Conservation (phyloP, 2,888 invertebrate species). For the Noctua janthina region DNA sequence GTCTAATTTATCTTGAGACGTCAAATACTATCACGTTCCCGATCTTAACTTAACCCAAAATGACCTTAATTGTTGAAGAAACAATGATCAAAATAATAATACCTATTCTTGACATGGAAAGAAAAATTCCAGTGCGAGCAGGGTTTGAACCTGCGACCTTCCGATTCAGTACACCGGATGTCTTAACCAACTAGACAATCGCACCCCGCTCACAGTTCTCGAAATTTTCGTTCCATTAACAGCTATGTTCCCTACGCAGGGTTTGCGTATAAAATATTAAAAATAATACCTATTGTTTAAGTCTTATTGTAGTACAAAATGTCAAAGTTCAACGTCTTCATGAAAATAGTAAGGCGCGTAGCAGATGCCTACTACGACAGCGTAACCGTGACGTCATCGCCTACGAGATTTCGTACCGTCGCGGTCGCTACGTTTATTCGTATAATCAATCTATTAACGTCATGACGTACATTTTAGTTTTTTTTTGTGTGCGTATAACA, state of each 20-base stretch:
- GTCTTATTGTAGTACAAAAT: neutral
- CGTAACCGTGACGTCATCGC: constrained; percentile 39
- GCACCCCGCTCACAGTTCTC: no score
- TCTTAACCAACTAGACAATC: no score
- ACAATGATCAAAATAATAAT: neutral
- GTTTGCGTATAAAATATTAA: no score
- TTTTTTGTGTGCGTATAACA: neutral
- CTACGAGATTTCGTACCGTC: constrained; percentile 36
- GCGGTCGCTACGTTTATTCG: constrained; percentile 21
- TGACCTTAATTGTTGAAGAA: neutral
- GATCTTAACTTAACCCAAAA: neutral
- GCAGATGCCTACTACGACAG: constrained; percentile 13
- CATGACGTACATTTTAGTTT: neutral
- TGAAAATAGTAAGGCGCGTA: neutral
- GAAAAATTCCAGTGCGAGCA: no score
- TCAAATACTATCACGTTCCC: neutral
- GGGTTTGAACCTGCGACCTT: no score
- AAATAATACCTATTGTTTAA: neutral
- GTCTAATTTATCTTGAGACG: constrained; percentile 2
- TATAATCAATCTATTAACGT: constrained; percentile 18
- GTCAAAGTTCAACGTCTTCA: neutral
- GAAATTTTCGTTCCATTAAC: no score
- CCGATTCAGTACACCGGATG: no score
- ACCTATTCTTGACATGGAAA: no score
- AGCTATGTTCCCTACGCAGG: no score